Evolutionary conservation across 2,113 vertebrate species (phyloP).

Genomic region (Apaloderma vittatum): DNA sequence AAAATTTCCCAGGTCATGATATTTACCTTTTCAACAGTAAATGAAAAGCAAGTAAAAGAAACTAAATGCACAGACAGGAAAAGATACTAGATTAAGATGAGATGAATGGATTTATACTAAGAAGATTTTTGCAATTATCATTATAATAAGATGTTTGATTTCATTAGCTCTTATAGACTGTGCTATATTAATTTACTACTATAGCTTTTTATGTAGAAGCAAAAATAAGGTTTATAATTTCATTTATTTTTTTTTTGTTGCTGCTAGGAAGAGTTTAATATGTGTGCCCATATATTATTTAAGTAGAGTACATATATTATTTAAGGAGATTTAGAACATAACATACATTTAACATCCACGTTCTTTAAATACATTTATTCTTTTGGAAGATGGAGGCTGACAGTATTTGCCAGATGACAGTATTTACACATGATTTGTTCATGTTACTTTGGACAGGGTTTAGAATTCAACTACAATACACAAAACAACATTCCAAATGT

Average conservation of each 20-base stretch:
- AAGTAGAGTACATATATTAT: conserved; percentile 21
- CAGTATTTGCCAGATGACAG: not conserved
- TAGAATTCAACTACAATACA: not conserved
- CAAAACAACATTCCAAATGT: not conserved
- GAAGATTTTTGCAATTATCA: not conserved
- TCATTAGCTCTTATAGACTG: not conserved
- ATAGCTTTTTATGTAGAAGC: not conserved
- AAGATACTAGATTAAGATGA: not conserved
- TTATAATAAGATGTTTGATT: not conserved
- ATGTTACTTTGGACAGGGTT: not conserved
- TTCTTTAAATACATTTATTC: conserved; percentile 26
- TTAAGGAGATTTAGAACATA: conserved; percentile 25
- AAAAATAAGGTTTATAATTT: not conserved
- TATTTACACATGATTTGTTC: not conserved
- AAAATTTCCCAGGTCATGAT: not conserved
- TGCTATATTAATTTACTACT: not conserved
- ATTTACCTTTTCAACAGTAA: not conserved
- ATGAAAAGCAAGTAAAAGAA: not conserved
- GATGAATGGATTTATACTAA: not conserved
- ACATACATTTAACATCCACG: not conserved
- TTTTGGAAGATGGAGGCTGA: not conserved
- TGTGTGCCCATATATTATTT: conserved; percentile 29
- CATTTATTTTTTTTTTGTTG: not conserved
- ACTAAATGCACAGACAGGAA: not conserved
- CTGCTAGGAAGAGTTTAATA: not conserved